These are phyloP conservation scores for Athalia circularis DNA, from an alignment of 2,888 invertebrate species.

Conservation along the genomic window DNA sequence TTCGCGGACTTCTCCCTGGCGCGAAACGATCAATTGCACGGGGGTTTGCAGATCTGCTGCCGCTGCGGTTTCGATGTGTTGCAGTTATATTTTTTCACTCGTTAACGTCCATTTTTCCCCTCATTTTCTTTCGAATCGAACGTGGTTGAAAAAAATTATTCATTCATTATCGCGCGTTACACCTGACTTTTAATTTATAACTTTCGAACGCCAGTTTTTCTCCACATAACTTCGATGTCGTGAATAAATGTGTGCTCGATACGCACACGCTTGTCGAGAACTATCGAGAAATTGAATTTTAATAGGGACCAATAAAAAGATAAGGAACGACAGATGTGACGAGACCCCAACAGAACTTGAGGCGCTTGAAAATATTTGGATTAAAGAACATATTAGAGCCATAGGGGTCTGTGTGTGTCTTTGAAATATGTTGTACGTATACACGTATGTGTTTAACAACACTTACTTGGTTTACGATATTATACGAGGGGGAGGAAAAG, in stretches of 20 bases:
- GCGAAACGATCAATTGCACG: no score
- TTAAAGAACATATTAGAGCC: slow-evolving; percentile 18
- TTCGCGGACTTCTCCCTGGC: not conserved
- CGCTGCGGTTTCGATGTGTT: no score
- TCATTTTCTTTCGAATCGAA: no score
- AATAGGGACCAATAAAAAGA: slow-evolving; percentile 55
- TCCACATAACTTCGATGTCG: no score
- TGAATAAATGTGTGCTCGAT: slow-evolving; percentile 10
- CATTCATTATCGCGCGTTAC: not conserved
- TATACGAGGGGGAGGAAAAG: not conserved
- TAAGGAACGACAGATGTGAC: slow-evolving; percentile 39
- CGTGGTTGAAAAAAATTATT: no score
- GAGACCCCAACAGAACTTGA: not conserved
- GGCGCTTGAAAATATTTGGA: slow-evolving; percentile 23
- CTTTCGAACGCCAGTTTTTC: slow-evolving; percentile 5
- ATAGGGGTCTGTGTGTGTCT: no score
- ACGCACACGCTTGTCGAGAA: slow-evolving; percentile 21
- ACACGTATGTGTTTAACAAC: no score
- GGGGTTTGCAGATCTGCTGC: no score
- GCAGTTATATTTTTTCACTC: no score
- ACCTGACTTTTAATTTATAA: slow-evolving; percentile 46
- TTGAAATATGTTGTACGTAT: no score
- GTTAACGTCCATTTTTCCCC: no score
- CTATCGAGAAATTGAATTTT: slow-evolving; percentile 63
- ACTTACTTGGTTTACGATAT: no score